Conservation (phyloP, 2,113 vertebrate species). For the Riparia riparia region DNA sequence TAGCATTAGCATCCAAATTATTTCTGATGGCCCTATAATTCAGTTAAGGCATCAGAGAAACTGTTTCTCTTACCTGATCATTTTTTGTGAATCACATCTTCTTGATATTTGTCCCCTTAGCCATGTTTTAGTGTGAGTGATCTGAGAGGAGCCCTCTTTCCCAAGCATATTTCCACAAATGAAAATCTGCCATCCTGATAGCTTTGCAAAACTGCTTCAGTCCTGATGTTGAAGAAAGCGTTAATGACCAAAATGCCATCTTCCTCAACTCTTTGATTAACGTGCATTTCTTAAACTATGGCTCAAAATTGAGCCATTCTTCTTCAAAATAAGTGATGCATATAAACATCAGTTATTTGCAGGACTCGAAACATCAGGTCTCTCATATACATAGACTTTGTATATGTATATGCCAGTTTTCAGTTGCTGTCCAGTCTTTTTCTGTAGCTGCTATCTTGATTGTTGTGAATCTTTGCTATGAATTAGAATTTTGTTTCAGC, state of each 20-base stretch:
- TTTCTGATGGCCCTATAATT: neutral
- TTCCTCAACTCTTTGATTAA: neutral
- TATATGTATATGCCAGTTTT: too few relatives aligned
- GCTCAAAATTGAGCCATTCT: neutral
- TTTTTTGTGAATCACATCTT: neutral
- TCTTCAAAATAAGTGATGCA: neutral
- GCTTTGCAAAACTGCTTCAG: neutral
- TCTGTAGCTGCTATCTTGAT: neutral
- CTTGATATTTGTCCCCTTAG: neutral
- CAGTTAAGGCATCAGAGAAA: neutral
- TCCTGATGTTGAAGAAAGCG: neutral
- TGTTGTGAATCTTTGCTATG: neutral
- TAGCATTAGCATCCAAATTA: neutral
- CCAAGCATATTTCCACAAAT: neutral
- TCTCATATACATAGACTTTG: neutral
- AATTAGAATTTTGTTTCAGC: neutral
- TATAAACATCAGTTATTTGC: neutral
- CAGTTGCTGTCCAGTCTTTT: neutral
- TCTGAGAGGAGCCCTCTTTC: neutral
- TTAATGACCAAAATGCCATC: neutral
- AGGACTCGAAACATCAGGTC: neutral
- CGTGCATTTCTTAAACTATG: neutral
- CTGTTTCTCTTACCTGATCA: neutral
- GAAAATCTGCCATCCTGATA: neutral
- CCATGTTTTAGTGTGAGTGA: neutral